A percentile compares a stretch with the other conserved stretches of the same genome.
Conservation (phyloP, 1,140 invertebrate genomes). For the Ceratina japonica region DNA sequence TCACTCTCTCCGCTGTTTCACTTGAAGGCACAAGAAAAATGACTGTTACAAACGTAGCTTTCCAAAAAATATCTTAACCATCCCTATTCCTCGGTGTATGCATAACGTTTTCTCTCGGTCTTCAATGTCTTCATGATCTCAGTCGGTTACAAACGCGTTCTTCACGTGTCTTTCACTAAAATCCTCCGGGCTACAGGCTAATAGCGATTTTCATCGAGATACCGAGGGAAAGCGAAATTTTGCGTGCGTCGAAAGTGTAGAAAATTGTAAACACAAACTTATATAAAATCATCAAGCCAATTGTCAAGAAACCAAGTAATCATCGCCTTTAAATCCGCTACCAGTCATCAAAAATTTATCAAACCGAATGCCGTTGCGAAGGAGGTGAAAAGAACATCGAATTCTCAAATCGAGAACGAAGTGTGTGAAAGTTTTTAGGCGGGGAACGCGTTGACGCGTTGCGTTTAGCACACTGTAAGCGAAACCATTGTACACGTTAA, state of each 20-base stretch:
- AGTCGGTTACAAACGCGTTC: conserved; percentile 2
- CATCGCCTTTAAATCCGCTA: too few species aligned
- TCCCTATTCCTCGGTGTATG: neutral
- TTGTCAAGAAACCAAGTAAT: too few species aligned
- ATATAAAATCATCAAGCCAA: too few species aligned
- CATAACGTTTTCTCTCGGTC: neutral
- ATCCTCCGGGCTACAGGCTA: neutral
- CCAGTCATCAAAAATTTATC: too few species aligned
- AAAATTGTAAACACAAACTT: too few species aligned
- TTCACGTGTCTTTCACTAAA: neutral
- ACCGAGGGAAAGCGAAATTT: neutral
- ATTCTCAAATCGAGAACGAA: conserved; percentile 18
- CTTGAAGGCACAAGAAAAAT: neutral
- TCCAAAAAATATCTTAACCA: neutral
- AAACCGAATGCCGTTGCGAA: too few species aligned
- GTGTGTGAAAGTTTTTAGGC: conserved; percentile 60
- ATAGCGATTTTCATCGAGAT: conserved; percentile 8
- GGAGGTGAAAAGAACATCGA: neutral
- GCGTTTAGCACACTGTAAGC: conserved; percentile 27
- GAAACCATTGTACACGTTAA: conserved; percentile 46
- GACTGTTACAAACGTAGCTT: too few species aligned
- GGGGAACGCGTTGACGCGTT: conserved; percentile 44
- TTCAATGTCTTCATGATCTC: neutral
- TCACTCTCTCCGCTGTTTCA: conserved; percentile 3
- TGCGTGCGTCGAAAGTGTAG: neutral